These are phyloP conservation scores for Promerops cafer DNA, from an alignment of 2,113 vertebrate species.

Conservation along the genomic window DNA sequence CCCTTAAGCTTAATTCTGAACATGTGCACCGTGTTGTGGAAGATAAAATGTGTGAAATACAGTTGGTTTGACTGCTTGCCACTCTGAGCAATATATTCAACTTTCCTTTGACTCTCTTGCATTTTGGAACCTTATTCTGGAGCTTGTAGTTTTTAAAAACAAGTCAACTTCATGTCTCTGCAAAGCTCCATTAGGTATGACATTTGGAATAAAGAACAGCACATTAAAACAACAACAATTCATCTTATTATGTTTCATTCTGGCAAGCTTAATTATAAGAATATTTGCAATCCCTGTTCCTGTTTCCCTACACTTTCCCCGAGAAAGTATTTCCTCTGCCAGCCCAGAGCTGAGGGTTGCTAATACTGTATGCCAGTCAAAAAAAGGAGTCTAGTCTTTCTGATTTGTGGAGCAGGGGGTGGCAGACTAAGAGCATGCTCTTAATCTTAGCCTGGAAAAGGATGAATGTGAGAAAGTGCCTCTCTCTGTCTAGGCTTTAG, in stretches of 20 bases:
- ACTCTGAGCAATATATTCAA: neutral
- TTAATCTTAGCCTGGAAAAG: neutral
- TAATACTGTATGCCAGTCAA: neutral
- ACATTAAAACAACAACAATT: neutral
- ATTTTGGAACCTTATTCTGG: neutral
- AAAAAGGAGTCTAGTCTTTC: neutral
- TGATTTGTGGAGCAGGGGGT: neutral
- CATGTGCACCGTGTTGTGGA: neutral
- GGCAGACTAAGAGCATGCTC: neutral
- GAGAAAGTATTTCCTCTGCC: neutral
- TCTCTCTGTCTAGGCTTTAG: neutral
- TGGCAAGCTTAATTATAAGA: neutral
- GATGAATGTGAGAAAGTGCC: conserved; percentile 10
- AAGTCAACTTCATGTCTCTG: neutral
- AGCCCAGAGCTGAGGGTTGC: neutral
- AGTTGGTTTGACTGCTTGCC: neutral
- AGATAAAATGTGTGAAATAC: neutral
- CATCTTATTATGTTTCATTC: neutral
- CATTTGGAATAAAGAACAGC: neutral
- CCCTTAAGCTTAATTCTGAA: neutral
- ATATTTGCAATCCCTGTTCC: neutral
- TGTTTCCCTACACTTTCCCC: neutral
- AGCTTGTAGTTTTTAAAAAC: neutral
- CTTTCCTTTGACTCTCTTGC: neutral
- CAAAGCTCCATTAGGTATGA: neutral